Percentiles rank a stretch among this genome's conserved stretches.
phyloP scores from a whole-genome alignment of 2,113 vertebrate species.

The Isichthys henryi region DNA sequence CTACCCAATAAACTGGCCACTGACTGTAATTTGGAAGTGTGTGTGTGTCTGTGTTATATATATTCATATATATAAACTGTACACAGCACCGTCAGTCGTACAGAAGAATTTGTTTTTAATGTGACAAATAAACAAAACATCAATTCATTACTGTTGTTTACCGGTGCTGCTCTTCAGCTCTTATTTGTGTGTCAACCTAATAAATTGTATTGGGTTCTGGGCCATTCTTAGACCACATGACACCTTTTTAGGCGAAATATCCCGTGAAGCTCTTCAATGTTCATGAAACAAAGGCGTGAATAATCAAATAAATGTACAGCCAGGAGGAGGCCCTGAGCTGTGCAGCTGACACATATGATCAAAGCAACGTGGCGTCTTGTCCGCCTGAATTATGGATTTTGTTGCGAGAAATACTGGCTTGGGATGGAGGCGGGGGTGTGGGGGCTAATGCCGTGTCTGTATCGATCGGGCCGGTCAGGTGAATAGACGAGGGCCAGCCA shows the following conservation, averaged over 20 bases:
- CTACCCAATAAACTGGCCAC: neutral
- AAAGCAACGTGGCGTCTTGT: slow-evolving; percentile 9
- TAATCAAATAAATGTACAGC: slow-evolving; percentile 12
- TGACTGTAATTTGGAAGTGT: neutral
- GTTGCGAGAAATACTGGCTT: neutral
- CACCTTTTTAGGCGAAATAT: slow-evolving; percentile 1
- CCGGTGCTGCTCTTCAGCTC: neutral
- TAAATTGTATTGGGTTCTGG: neutral
- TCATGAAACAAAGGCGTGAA: neutral
- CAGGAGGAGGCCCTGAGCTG: neutral
- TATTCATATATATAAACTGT: neutral
- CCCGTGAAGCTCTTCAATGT: slow-evolving; percentile 15
- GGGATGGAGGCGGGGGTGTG: neutral
- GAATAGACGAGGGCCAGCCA: neutral
- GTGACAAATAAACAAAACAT: neutral
- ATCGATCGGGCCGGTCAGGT: neutral
- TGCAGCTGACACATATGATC: neutral
- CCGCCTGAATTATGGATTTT: neutral
- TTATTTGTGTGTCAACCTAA: neutral
- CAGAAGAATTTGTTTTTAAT: neutral
- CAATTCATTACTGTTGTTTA: neutral
- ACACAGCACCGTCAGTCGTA: neutral
- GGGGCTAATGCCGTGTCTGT: neutral
- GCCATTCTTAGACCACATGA: neutral
- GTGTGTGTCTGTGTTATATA: no score